Evolutionary conservation across 2,113 vertebrate species (phyloP).

Genomic region (Crocuta crocuta): DNA sequence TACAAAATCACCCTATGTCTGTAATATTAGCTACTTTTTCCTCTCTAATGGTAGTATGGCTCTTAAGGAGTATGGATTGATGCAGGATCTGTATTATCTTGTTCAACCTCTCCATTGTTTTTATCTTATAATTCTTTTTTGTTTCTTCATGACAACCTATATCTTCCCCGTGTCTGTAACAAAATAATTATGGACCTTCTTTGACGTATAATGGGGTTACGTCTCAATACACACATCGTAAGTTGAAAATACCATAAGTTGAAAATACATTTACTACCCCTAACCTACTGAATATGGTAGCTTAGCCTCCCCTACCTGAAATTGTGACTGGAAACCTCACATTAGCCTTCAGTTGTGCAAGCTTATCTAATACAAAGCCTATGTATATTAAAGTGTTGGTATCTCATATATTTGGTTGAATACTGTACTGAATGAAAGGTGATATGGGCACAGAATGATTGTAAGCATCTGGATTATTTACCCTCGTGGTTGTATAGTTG

Average conservation of each 20-base stretch:
- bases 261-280: not conserved
- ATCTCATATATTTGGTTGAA: not conserved
- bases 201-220: not conserved
- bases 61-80: not conserved
- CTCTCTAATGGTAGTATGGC: not conserved
- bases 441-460: not conserved
- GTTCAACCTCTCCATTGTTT: fast-evolving
- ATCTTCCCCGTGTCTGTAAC: not conserved
- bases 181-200: not conserved
- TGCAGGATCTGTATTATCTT: fast-evolving
- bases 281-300: not conserved
- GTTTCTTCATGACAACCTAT: fast-evolving
- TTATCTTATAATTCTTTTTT: not conserved
- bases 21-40: not conserved
- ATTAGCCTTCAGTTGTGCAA: not conserved
- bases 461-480: not conserved
- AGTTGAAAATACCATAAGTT: not conserved
- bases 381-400: not conserved
- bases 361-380: not conserved
- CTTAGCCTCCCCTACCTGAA: not conserved
- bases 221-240: not conserved
- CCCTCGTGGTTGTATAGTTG: not conserved
- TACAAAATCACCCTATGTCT: not conserved
- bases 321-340: not conserved
- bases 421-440: not conserved